phyloP scores from a whole-genome alignment of 1,140 invertebrate genomes.

The Papilio machaon region DNA sequence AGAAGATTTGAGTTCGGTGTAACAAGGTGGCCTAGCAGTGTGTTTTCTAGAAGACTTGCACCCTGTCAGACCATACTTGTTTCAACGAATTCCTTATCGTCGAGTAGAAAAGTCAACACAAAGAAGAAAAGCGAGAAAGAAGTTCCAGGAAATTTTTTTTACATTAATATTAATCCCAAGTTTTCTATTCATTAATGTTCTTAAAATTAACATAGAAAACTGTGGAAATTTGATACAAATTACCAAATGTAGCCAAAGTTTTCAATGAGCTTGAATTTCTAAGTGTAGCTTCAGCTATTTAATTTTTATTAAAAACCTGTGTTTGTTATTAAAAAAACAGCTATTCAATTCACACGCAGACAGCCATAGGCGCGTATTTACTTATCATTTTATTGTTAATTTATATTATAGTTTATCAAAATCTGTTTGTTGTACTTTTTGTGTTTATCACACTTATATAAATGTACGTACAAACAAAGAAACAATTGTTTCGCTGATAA shows the following conservation, averaged over 20 bases:
- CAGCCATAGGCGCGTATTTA: neutral
- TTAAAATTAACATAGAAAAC: too few species aligned
- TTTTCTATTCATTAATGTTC: too few species aligned
- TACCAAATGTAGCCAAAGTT: too few species aligned
- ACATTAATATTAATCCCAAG: too few species aligned
- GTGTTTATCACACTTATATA: conserved; percentile 18
- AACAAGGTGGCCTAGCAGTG: conserved; percentile 83
- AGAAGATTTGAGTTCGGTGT: conserved; percentile 60
- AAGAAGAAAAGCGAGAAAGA: conserved; percentile 25
- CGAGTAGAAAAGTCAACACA: conserved; percentile 38
- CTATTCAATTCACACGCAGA: too few species aligned
- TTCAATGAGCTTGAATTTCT: too few species aligned
- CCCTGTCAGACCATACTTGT: conserved; percentile 84
- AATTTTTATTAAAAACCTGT: neutral
- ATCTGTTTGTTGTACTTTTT: conserved; percentile 22
- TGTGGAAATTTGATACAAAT: too few species aligned
- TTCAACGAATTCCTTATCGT: conserved; percentile 62
- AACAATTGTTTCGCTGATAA: conserved; percentile 33
- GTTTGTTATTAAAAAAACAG: neutral
- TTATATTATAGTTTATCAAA: conserved; percentile 21
- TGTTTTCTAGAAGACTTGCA: conserved; percentile 82
- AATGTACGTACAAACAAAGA: conserved; percentile 22
- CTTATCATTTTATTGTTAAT: conserved; percentile 5
- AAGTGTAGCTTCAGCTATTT: neutral
- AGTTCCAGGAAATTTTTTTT: neutral